phyloP scores from a whole-genome alignment of 2,888 invertebrate species.

The Heliconius ethilla region DNA sequence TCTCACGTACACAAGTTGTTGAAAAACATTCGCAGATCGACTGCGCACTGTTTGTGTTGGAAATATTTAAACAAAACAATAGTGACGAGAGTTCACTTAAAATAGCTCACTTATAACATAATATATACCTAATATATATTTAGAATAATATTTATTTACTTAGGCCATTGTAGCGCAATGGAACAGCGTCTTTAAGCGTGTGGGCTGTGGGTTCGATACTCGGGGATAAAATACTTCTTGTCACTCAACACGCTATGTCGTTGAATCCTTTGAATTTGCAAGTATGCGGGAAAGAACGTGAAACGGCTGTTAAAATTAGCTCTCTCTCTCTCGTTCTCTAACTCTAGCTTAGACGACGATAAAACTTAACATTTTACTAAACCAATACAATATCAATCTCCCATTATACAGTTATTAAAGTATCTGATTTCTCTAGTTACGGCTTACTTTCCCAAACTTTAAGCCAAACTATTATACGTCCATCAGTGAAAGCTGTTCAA shows the following conservation, averaged over 20 bases:
- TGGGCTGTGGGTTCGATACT: not conserved
- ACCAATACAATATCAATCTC: constrained; percentile 3
- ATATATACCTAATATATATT: not conserved
- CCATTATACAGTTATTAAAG: constrained; percentile 19
- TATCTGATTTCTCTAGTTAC: constrained; percentile 24
- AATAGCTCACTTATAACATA: constrained; percentile 12
- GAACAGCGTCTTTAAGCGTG: too few species aligned
- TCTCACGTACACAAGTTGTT: constrained; percentile 50
- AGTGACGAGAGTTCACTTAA: constrained; percentile 28
- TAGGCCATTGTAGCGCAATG: too few species aligned
- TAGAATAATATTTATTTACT: not conserved
- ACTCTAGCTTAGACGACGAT: not conserved
- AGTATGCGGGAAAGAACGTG: too few species aligned
- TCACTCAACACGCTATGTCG: not conserved
- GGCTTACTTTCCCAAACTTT: constrained; percentile 23
- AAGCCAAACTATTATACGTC: constrained; percentile 23
- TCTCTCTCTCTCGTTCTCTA: too few species aligned
- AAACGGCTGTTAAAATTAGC: not conserved
- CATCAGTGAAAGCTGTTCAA: constrained; percentile 38
- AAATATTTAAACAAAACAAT: constrained; percentile 70
- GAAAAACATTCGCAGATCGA: constrained; percentile 55
- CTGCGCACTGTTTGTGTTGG: constrained; percentile 67
- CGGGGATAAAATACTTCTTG: not conserved
- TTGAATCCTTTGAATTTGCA: not conserved
- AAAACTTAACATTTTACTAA: not conserved